Percentiles rank a stretch among this genome's conserved stretches.
Conservation (phyloP, 2,797 vertebrate genomes). For the Fistularia commersonii region DNA sequence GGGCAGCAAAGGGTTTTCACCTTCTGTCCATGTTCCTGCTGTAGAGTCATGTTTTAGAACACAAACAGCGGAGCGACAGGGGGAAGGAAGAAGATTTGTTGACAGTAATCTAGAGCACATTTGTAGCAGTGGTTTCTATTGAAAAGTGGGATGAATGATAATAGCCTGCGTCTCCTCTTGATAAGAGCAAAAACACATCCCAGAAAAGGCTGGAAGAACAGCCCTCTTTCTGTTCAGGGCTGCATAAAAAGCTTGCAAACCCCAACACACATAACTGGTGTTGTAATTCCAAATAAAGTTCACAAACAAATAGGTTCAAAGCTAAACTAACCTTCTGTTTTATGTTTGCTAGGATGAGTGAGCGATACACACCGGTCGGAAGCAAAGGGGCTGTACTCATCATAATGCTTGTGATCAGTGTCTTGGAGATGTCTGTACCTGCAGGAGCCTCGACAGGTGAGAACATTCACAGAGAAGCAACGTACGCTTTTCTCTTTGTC, state of each 20-base stretch:
- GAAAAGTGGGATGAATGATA: conserved; percentile 15
- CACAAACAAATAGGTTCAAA: too few relatives aligned
- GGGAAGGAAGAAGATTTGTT: conserved; percentile 7
- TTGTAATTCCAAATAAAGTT: too few relatives aligned
- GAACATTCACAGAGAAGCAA: conserved; percentile 18
- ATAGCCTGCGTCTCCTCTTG: conserved; percentile 10
- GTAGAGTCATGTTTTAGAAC: conserved; percentile 5
- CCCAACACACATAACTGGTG: too few relatives aligned
- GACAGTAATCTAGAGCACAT: conserved; percentile 19
- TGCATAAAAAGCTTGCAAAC: too few relatives aligned
- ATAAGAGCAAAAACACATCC: conserved; percentile 24
- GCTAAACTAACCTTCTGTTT: conserved; percentile 1
- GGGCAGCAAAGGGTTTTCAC: conserved; percentile 32
- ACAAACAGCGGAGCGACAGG: not conserved
- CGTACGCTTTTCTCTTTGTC: too few relatives aligned
- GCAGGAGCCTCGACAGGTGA: conserved; percentile 88
- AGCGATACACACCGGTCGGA: conserved; percentile 83
- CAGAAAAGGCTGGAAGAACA: too few relatives aligned
- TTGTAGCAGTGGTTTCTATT: conserved; percentile 44
- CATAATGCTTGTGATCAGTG: conserved; percentile 86
- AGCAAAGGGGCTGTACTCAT: conserved; percentile 88
- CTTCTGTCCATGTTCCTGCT: conserved; percentile 21
- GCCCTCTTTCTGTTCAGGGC: too few relatives aligned
- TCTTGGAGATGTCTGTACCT: conserved; percentile 83
- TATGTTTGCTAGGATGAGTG: conserved; percentile 88